These are phyloP conservation scores for Venustaconcha ellipsiformis DNA, from an alignment of 1,140 invertebrate genomes.

Conservation along the genomic window DNA sequence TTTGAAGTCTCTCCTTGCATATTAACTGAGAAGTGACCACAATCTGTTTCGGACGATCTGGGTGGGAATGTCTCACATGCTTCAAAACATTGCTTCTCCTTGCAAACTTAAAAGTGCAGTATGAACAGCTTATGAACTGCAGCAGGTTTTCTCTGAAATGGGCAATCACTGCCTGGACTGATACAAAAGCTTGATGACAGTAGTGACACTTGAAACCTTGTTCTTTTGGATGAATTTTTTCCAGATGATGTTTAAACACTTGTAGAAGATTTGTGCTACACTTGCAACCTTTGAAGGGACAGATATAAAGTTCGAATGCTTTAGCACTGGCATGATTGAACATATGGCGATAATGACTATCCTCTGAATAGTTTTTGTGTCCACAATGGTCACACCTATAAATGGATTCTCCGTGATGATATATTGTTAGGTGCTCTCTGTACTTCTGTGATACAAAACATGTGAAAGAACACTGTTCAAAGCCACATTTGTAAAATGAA, in stretches of 20 bases:
- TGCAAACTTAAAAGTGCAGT: conserved; percentile 33
- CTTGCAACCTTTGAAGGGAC: conserved; percentile 21
- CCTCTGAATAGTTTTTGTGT: conserved; percentile 24
- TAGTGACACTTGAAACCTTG: conserved; percentile 17
- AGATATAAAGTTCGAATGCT: conserved; percentile 26
- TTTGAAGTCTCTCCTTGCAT: conserved; percentile 29
- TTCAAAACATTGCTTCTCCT: conserved; percentile 13
- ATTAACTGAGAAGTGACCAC: conserved; percentile 31
- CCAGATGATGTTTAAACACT: conserved; percentile 23
- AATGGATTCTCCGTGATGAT: conserved; percentile 19
- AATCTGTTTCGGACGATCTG: conserved; percentile 23
- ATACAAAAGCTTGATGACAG: conserved; percentile 24
- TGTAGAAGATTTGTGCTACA: conserved; percentile 32
- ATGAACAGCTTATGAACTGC: conserved; percentile 32
- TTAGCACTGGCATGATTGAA: conserved; percentile 29
- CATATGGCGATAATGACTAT: conserved; percentile 29
- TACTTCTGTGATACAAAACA: conserved; percentile 19
- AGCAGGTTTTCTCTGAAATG: conserved; percentile 31
- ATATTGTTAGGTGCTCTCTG: conserved; percentile 14
- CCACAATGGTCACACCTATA: conserved; percentile 36
- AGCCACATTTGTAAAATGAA: conserved; percentile 29
- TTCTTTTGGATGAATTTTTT: conserved; percentile 15
- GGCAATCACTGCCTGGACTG: conserved; percentile 9
- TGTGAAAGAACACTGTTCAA: conserved; percentile 20
- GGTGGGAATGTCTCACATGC: conserved; percentile 25